Percentiles rank a stretch among this genome's conserved stretches.
Evolutionary conservation across 2,113 vertebrate genomes (phyloP).

Genomic region (Onychorhynchus coronatus): DNA sequence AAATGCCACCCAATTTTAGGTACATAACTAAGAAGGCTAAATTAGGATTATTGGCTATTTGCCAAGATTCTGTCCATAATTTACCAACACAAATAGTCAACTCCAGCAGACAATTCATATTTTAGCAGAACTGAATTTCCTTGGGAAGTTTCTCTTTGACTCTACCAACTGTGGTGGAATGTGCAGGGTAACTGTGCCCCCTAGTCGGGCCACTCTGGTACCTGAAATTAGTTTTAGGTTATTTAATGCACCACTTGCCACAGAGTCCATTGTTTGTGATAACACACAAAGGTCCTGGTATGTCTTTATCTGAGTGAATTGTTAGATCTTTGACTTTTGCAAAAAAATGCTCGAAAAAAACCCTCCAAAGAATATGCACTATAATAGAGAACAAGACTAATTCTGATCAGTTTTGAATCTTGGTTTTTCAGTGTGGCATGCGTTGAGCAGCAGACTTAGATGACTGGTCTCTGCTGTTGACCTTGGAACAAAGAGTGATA

Average conservation of each 20-base stretch:
- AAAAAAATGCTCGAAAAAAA: background rate
- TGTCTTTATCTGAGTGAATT: background rate
- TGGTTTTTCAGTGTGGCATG: background rate
- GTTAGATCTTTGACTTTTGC: background rate
- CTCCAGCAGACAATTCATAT: background rate
- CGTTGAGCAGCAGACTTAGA: background rate
- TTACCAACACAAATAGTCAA: background rate
- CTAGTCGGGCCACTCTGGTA: rapidly evolving
- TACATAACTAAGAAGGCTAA: background rate
- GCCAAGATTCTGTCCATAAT: background rate
- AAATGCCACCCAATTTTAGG: background rate
- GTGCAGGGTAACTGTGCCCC: background rate
- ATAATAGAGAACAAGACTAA: background rate
- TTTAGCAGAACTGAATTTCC: background rate
- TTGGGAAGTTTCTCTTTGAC: background rate
- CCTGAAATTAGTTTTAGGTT: background rate
- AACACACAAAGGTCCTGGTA: background rate
- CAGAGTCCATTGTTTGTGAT: background rate
- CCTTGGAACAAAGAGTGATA: background rate
- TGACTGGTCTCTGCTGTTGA: background rate
- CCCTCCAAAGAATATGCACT: background rate
- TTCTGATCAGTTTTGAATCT: background rate
- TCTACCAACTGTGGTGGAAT: background rate
- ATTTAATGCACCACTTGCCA: background rate
- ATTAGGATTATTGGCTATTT: background rate